Percentiles rank a stretch among this genome's conserved stretches.
These are phyloP conservation scores for Tenthredo distinguenda DNA, from an alignment of 2,888 invertebrate species.

Conservation along the genomic window DNA sequence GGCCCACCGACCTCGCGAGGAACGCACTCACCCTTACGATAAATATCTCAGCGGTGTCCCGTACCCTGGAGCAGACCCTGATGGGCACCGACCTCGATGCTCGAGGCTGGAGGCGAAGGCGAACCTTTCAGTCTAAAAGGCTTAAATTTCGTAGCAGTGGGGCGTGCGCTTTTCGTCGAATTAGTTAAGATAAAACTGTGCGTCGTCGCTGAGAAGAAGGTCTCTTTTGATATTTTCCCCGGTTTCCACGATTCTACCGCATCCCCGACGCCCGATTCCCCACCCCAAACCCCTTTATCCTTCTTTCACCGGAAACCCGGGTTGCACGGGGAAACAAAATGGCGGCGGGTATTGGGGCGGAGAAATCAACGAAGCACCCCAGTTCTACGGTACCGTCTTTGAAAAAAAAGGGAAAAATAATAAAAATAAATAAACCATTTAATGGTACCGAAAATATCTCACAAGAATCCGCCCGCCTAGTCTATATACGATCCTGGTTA, in stretches of 20 bases:
- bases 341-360: constrained; percentile 4
- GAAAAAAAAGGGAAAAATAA: background rate
- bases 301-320: background rate
- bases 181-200: constrained; percentile 30
- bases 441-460: background rate
- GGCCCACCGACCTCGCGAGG: constrained; percentile 52
- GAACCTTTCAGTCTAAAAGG: constrained; percentile 32
- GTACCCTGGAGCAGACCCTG: background rate
- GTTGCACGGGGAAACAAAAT: background rate
- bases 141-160: constrained; percentile 19
- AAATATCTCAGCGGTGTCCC: constrained; percentile 49
- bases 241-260: constrained; percentile 10
- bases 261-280: background rate
- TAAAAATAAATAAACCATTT: background rate
- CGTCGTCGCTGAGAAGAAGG: background rate
- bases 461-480: background rate
- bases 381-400: background rate
- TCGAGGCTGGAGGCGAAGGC: background rate
- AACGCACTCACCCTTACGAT: constrained; percentile 53
- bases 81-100: background rate
- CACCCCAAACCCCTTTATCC: background rate
- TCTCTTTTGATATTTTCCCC: constrained; percentile 25
- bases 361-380: background rate
- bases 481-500: background rate
- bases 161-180: constrained; percentile 28